A percentile compares a stretch with the other conserved stretches of the same genome.
These are phyloP conservation scores for Hypomesus transpacificus DNA, from an alignment of 2,113 vertebrate genomes.

Conservation along the genomic window DNA sequence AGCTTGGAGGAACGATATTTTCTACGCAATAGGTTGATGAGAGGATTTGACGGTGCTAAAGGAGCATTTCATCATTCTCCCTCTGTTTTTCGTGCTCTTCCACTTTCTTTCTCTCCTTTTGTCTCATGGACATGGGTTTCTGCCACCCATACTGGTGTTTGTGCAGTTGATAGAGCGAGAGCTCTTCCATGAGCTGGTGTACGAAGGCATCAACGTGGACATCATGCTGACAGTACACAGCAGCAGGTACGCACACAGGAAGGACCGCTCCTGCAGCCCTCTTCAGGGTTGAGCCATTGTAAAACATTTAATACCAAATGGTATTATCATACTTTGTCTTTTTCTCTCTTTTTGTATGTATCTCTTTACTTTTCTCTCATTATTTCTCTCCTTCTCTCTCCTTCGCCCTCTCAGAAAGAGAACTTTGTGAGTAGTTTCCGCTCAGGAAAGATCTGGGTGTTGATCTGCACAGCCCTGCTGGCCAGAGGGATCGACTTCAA, in stretches of 20 bases:
- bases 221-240: slow-evolving; percentile 93
- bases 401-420: slow-evolving; percentile 76
- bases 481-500: slow-evolving; percentile 98
- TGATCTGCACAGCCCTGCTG: slow-evolving; percentile 93
- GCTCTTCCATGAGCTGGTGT: slow-evolving; percentile 93
- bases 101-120: background rate
- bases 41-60: no score
- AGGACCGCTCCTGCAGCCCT: background rate
- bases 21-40: no score
- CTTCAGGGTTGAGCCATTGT: background rate
- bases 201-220: slow-evolving; percentile 96
- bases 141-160: slow-evolving; percentile 92
- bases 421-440: slow-evolving; percentile 89
- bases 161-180: slow-evolving; percentile 96
- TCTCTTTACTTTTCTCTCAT: background rate
- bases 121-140: slow-evolving; percentile 77
- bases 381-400: background rate
- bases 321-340: background rate
- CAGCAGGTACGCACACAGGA: slow-evolving; percentile 75
- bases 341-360: slow-evolving; percentile 1
- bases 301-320: background rate
- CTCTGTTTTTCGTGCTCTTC: no score
- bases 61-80: background rate
- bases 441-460: slow-evolving; percentile 94
- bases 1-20: no score